Evolutionary conservation across 2,888 invertebrate species (phyloP), one percentile per base, ranked within the genome.

Genomic region (Pedicia rivosa): DNA sequence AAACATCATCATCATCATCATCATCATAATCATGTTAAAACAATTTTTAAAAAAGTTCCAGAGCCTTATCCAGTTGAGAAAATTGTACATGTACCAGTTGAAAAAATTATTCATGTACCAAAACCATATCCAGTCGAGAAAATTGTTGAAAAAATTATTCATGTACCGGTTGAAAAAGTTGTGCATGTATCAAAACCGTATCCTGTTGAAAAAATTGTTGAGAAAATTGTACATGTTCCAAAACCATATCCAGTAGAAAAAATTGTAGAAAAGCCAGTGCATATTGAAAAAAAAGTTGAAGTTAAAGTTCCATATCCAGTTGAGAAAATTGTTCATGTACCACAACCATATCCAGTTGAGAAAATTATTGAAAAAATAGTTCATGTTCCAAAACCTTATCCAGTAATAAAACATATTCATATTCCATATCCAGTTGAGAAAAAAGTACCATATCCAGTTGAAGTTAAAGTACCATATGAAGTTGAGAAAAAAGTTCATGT

Each of bases 1-100:
- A 59, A 73, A 50, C 73, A 73, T 47, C 74, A 73, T 48, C 74
- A 73, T 48, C 73, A 73, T 45, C 73, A 73, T 47, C 73, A 73
- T 50, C 73, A 73, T 48, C 74, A 73, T 50, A 68, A 68, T 55
- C 72, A 73, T 48, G 55, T 73, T 5, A 70, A 72, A 53, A 72
- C 72, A 24, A 62, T 73, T 15, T 64, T 72, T 28, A 72, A 71
- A 51, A 67, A 66, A 36, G 51, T 62, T 5, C 59, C 59, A 2
- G 55, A 66, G 41, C 68, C 69, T 2, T 64, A 67, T 46, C 64
- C 65, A 3, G 63, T 66, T 1, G 60, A 71, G 59, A 54, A 59
- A 41, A 47, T 58, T 24, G 50, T 58, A 1, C 59, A 60, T 32
- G 53, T 62, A 5, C 62, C 62, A 3, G 58, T 56, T 41, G 64